Conservation (phyloP, 1,140 invertebrate genomes). For the Aphelinus atriplicis region DNA sequence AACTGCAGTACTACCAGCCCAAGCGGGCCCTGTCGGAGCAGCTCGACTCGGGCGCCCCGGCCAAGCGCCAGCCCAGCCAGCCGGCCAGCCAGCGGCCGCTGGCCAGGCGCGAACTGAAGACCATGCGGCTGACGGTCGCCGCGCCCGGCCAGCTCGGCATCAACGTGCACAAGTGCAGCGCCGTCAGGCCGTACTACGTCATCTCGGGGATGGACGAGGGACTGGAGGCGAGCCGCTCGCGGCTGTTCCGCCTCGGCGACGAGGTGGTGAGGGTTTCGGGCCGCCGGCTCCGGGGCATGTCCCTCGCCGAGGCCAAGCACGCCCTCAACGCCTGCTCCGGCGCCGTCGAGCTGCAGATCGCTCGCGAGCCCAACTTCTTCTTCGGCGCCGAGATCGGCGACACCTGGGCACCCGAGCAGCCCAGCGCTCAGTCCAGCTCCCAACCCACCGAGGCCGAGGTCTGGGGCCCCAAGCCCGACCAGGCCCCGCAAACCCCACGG, state of each 20-base stretch:
- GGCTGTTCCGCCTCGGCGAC: conserved; percentile 69
- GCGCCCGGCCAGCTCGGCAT: conserved; percentile 51
- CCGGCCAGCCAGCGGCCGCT: conserved; percentile 37
- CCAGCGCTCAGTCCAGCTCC: conserved; percentile 40
- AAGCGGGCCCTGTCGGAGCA: conserved; percentile 56
- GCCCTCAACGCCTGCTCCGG: conserved; percentile 64
- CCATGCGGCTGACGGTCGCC: conserved; percentile 51
- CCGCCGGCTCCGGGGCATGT: conserved; percentile 70
- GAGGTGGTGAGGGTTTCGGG: conserved; percentile 78
- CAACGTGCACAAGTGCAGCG: conserved; percentile 52
- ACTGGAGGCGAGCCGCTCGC: conserved; percentile 54
- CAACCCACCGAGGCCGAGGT: conserved; percentile 52
- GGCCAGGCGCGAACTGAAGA: conserved; percentile 54
- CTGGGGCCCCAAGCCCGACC: conserved; percentile 42
- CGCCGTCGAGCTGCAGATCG: conserved; percentile 53
- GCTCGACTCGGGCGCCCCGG: background rate
- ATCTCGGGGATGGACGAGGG: conserved; percentile 54
- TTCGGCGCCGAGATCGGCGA: conserved; percentile 44
- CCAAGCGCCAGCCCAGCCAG: conserved; percentile 42
- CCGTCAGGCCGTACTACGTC: conserved; percentile 55
- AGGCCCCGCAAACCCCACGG: background rate
- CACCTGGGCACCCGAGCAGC: conserved; percentile 48
- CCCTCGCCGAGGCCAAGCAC: conserved; percentile 70
- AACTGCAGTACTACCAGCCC: conserved; percentile 49
- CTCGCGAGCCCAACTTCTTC: conserved; percentile 36